A percentile compares a stretch with the other conserved stretches of the same genome.
Conservation (phyloP, 2,113 vertebrate species). For the Leptosomus discolor region DNA sequence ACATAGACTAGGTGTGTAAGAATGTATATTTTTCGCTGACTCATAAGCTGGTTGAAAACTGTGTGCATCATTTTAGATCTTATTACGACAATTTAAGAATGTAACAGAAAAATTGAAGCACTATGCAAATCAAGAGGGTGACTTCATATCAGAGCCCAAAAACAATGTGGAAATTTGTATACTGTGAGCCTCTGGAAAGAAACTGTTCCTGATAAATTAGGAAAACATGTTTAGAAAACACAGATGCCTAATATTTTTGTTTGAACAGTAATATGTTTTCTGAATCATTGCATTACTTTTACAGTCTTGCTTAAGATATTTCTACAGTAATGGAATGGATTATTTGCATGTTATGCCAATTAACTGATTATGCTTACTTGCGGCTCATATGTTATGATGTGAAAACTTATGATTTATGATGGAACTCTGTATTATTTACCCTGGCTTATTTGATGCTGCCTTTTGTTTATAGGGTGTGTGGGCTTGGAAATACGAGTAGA, state of each 20-base stretch:
- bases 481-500: neutral
- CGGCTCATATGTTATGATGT: neutral
- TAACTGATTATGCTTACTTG: neutral
- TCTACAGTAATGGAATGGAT: neutral
- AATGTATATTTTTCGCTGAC: neutral
- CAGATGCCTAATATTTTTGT: constrained; percentile 28
- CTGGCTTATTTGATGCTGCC: neutral
- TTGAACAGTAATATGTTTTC: neutral
- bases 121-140: neutral
- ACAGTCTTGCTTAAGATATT: neutral
- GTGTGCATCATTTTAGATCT: neutral
- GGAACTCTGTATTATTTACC: neutral
- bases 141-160: neutral
- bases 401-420: neutral
- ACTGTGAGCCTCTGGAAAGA: neutral
- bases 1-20: neutral
- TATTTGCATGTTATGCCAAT: neutral
- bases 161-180: neutral
- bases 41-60: neutral
- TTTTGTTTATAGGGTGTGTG: neutral
- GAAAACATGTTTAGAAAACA: neutral
- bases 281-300: constrained; percentile 12
- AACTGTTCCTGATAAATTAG: neutral
- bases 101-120: neutral
- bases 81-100: neutral